Evolutionary conservation across 2,113 vertebrate genomes (phyloP), one percentile per base, ranked within the genome.

Genomic region (Hemibagrus wyckioides): DNA sequence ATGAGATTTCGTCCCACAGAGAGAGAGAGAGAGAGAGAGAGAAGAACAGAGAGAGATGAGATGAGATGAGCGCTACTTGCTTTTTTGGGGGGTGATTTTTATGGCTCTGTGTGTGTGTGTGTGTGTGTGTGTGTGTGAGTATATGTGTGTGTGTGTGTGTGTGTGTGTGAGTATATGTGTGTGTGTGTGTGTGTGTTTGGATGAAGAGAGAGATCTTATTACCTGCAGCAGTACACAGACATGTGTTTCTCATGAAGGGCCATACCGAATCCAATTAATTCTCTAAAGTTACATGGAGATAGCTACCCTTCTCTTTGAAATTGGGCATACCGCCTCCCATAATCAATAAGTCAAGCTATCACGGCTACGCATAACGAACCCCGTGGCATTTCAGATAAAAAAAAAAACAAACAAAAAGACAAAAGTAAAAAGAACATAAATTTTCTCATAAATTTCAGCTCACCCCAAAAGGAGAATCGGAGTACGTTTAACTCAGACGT

Each of bases 341-440:
- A 95, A 96, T 96, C 95, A 96, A 96, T 96, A 95, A 94, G 95
- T 95, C 94, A 95, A 94, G 94, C 95, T 93, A 95, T 95, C 95
- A 93, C 89, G 93, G 94, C 92, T 88, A 93, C 92, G 94, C 94
- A 93, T 91, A 93, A 93, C 94, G 93, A 93, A 88, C 92, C 94
- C 93, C 91, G 92, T 92, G 94, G 95, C 94, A 94, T 93, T 91
- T 93, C 93, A 94, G 91, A 95, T 93, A 92, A 93, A 95, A 93
- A 94, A 89, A 39, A 48, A 76, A 77, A 77, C n/a, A 19, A n/a
- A 25, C 25, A 41, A 75, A 44, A n/a, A n/a, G n/a, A n/a, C n/a
- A n/a, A n/a, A n/a, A n/a, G n/a, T n/a, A n/a, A n/a, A n/a, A n/a
- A n/a, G n/a, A 8, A 13, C 92, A 91, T 92, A 91, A 94, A 94